phyloP scores from a whole-genome alignment of 2,113 vertebrate species.

The Cyanocitta stelleri region DNA sequence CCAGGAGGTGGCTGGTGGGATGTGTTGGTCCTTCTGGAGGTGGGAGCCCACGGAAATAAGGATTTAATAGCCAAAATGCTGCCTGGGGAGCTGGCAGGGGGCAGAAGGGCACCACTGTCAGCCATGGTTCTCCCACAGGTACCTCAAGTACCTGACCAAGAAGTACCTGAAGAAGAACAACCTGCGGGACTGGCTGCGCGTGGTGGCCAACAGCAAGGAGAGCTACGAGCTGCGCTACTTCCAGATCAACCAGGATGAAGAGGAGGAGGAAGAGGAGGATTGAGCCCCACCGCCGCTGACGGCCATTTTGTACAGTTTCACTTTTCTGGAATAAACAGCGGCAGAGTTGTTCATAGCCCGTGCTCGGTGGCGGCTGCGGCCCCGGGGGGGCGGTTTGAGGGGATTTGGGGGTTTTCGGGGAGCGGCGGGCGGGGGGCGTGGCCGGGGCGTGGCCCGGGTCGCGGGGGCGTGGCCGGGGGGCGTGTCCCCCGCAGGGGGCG shows the following conservation, averaged over 20 bases:
- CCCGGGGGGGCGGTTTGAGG: background rate
- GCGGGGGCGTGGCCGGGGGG: too few species aligned
- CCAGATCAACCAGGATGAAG: slow-evolving; percentile 96
- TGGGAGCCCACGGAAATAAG: rapidly evolving
- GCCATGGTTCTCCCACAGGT: slow-evolving; percentile 64
- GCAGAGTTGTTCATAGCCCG: slow-evolving; percentile 5
- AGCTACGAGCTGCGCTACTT: slow-evolving; percentile 95
- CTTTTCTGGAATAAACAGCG: slow-evolving; percentile 73
- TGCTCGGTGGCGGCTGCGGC: background rate
- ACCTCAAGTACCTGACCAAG: slow-evolving; percentile 96
- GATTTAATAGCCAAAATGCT: background rate
- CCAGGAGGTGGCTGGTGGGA: rapidly evolving
- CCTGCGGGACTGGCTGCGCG: slow-evolving; percentile 93
- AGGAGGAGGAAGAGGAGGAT: slow-evolving; percentile 95
- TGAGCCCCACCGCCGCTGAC: slow-evolving; percentile 58
- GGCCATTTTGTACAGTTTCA: slow-evolving; percentile 62
- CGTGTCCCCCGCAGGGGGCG: background rate
- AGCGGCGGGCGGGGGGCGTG: background rate
- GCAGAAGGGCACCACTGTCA: background rate
- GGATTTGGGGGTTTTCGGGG: background rate
- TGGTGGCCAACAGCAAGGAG: slow-evolving; percentile 91
- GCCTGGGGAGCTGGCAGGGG: too few species aligned
- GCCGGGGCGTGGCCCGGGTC: too few species aligned
- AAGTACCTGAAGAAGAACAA: slow-evolving; percentile 99
- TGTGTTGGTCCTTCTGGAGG: rapidly evolving